Conservation (phyloP, 92 coral and sea anemone species). For the Parazoanthus darwini region DNA sequence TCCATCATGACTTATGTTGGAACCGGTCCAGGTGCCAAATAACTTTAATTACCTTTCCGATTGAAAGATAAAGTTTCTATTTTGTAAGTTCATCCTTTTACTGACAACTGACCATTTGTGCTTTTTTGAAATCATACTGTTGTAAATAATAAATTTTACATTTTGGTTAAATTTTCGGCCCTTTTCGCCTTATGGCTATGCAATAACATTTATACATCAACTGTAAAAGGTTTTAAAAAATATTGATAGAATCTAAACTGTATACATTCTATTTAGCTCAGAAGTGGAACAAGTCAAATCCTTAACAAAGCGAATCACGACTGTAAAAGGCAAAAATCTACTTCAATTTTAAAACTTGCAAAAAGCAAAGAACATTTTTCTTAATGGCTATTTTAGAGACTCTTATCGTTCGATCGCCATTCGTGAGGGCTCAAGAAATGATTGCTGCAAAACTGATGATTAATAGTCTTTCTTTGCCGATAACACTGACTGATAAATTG, state of each 20-base stretch:
- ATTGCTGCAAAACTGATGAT: neutral
- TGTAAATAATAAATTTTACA: neutral
- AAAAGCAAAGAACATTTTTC: too few relatives aligned
- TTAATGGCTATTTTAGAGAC: neutral
- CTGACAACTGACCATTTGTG: too few relatives aligned
- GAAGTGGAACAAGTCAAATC: too few relatives aligned
- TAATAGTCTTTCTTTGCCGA: neutral
- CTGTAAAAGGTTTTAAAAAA: too few relatives aligned
- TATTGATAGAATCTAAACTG: neutral
- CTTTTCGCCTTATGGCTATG: neutral
- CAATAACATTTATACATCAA: neutral
- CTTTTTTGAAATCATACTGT: neutral
- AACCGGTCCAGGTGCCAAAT: too few relatives aligned
- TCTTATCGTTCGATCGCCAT: neutral
- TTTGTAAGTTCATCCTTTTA: too few relatives aligned
- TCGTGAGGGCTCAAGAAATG: neutral
- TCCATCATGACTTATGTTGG: too few relatives aligned
- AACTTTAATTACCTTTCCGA: too few relatives aligned
- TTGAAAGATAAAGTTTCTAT: too few relatives aligned
- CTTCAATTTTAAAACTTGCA: neutral
- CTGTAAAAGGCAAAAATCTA: neutral
- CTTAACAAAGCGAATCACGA: too few relatives aligned
- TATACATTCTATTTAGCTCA: too few relatives aligned
- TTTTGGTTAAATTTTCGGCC: too few relatives aligned
- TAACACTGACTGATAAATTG: neutral